These are phyloP conservation scores for Tachina fera DNA, from an alignment of 2,888 invertebrate species.

Conservation along the genomic window DNA sequence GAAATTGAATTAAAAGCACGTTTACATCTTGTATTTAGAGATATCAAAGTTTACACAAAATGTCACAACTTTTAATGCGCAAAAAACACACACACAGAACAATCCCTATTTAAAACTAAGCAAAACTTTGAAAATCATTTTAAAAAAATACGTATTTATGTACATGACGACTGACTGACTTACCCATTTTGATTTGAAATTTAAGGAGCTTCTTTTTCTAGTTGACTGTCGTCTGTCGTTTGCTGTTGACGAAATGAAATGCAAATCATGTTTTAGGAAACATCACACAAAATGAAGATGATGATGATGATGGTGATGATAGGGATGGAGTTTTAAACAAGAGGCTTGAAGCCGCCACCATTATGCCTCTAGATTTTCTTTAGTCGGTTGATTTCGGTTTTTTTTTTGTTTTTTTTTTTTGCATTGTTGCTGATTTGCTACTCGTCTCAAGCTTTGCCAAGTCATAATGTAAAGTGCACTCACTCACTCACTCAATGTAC, in stretches of 20 bases:
- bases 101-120: constrained; percentile 45
- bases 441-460: constrained; percentile 56
- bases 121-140: constrained; percentile 32
- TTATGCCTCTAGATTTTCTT: constrained; percentile 23
- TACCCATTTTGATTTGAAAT: constrained; percentile 65
- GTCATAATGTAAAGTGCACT: constrained; percentile 69
- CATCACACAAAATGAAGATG: constrained; percentile 20
- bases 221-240: constrained; percentile 31
- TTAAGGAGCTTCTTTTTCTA: constrained; percentile 56
- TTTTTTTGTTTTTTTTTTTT: constrained; percentile 28
- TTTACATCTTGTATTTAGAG: constrained; percentile 69
- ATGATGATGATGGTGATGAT: constrained; percentile 25
- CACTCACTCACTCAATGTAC: constrained; percentile 19
- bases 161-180: constrained; percentile 67
- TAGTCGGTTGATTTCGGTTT: constrained; percentile 23
- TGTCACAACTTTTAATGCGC: constrained; percentile 62
- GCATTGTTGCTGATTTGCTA: constrained; percentile 32
- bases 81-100: constrained; percentile 8
- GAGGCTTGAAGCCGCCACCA: constrained; percentile 34
- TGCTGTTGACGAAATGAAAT: constrained; percentile 56
- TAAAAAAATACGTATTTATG: constrained; percentile 2
- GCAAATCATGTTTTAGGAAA: constrained; percentile 66
- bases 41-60: constrained; percentile 68
- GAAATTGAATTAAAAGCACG: constrained; percentile 53
- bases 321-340: constrained; percentile 11